phyloP scores from a whole-genome alignment of 1,140 invertebrate genomes.

The Coenobita brevimanus region DNA sequence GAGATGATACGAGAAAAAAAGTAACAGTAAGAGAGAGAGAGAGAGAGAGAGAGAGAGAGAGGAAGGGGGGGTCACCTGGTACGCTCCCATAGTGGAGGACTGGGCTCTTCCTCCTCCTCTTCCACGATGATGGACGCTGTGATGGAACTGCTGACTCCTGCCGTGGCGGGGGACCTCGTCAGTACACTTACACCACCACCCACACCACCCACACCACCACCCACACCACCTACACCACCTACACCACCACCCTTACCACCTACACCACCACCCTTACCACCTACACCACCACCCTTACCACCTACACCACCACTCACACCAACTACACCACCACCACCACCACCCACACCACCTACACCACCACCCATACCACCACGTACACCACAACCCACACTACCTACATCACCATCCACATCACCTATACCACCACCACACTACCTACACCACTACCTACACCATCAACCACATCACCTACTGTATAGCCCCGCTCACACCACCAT shows the following conservation, averaged over 20 bases:
- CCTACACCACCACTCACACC: too few species aligned
- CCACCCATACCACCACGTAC: too few species aligned
- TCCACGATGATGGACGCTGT: constrained; percentile 64
- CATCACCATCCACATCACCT: neutral
- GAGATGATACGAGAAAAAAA: too few species aligned
- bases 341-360: neutral
- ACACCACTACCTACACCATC: too few species aligned
- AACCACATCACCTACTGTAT: too few species aligned
- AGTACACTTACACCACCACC: neutral
- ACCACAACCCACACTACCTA: too few species aligned
- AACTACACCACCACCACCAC: too few species aligned
- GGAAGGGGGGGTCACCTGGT: constrained; percentile 41
- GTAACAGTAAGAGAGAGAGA: neutral
- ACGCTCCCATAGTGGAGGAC: constrained; percentile 62
- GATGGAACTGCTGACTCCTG: constrained; percentile 63
- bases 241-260: neutral
- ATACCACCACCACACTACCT: too few species aligned
- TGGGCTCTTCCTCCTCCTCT: constrained; percentile 58
- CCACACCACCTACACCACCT: too few species aligned
- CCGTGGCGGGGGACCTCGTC: neutral
- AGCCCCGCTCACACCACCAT: neutral
- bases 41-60: constrained; percentile 19
- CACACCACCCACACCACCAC: neutral
- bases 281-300: too few species aligned
- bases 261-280: neutral